These are phyloP conservation scores for Paraescarpia echinospica DNA, from an alignment of 1,140 invertebrate species.

Conservation along the genomic window DNA sequence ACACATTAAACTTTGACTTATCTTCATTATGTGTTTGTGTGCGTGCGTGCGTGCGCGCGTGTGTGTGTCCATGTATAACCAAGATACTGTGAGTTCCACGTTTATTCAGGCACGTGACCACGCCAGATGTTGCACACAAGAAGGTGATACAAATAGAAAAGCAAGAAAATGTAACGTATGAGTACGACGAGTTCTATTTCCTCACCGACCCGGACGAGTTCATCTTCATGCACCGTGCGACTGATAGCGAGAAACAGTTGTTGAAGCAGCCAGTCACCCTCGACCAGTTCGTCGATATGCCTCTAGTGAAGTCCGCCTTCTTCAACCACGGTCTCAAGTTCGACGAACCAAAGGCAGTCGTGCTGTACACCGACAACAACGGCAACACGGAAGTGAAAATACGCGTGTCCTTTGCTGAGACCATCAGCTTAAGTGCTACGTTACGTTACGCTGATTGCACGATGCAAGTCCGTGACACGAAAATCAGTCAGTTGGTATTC, in stretches of 20 bases:
- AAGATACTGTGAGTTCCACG: not conserved
- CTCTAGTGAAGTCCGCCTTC: slow-evolving; percentile 96
- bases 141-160: too few relatives aligned
- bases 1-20: too few relatives aligned
- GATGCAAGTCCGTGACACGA: not conserved
- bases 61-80: not conserved
- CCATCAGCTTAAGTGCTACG: not conserved
- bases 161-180: slow-evolving; percentile 53
- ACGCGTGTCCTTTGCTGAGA: not conserved
- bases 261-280: slow-evolving; percentile 93
- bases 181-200: slow-evolving; percentile 96
- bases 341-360: slow-evolving; percentile 50
- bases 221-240: slow-evolving; percentile 72
- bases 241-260: slow-evolving; percentile 58
- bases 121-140: too few relatives aligned
- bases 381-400: not conserved
- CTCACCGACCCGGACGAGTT: slow-evolving; percentile 67
- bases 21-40: too few relatives aligned
- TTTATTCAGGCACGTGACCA: not conserved
- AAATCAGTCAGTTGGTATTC: not conserved
- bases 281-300: slow-evolving; percentile 93
- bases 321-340: slow-evolving; percentile 91
- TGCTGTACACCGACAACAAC: not conserved
- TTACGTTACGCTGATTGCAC: not conserved
- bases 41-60: too few relatives aligned